These are phyloP conservation scores for Drosophila sproati DNA, from an alignment of 1,140 invertebrate species.

Conservation along the genomic window DNA sequence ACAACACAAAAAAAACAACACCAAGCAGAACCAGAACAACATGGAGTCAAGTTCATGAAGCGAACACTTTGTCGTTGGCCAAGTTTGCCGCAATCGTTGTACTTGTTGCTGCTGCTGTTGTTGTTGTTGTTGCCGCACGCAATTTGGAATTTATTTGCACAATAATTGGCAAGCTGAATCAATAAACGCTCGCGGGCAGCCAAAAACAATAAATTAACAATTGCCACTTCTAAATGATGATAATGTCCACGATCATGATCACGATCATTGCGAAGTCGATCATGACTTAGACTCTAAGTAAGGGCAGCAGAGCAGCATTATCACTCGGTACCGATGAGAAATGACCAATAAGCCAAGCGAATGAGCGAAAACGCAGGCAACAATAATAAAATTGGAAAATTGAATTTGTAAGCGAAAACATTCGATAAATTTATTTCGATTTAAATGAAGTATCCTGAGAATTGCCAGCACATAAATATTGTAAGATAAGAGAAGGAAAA, in stretches of 20 bases:
- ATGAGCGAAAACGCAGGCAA: constrained; percentile 10
- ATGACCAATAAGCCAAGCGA: constrained; percentile 31
- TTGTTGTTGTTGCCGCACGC: constrained; percentile 59
- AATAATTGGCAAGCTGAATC: constrained; percentile 80
- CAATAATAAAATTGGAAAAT: constrained; percentile 36
- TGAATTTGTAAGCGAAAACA: constrained; percentile 39
- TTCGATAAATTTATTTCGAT: constrained; percentile 47
- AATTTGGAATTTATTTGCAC: constrained; percentile 81
- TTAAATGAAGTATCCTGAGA: constrained; percentile 7
- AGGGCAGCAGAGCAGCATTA: neutral
- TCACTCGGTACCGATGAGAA: constrained; percentile 13
- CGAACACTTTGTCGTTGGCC: constrained; percentile 56
- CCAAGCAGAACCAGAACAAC: constrained; percentile 27
- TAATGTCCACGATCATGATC: constrained; percentile 14
- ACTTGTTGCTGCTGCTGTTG: constrained; percentile 6
- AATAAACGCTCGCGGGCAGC: constrained; percentile 71
- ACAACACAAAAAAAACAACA: constrained; percentile 13
- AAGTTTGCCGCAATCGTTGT: constrained; percentile 31
- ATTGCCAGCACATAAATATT: constrained; percentile 5
- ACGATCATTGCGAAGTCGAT: constrained; percentile 3
- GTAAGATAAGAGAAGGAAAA: neutral
- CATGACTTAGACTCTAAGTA: neutral
- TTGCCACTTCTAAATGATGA: constrained; percentile 56
- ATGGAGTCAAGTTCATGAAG: constrained; percentile 57
- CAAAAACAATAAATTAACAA: constrained; percentile 75